These are phyloP conservation scores for Drosophila sp. DNA, from an alignment of 1,140 invertebrate species.

Conservation along the genomic window DNA sequence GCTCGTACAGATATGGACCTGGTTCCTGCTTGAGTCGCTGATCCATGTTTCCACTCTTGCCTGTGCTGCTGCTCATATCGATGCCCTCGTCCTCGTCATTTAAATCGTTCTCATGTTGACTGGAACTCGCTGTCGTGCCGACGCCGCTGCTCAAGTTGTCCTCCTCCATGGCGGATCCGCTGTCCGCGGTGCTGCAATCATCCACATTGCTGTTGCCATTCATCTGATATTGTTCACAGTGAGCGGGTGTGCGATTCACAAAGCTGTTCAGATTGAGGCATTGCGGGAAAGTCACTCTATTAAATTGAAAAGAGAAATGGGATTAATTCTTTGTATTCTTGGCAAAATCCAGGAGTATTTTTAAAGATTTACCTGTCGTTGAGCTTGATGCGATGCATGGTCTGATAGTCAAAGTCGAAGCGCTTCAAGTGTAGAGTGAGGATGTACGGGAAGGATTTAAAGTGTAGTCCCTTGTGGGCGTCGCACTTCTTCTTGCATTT, in stretches of 20 bases:
- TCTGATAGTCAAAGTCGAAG: constrained; percentile 96
- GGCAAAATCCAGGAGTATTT: too few species aligned
- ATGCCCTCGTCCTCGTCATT: constrained; percentile 88
- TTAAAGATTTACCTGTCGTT: constrained; percentile 91
- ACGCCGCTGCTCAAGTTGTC: constrained; percentile 86
- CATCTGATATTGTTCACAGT: constrained; percentile 57
- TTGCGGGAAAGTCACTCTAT: constrained; percentile 93
- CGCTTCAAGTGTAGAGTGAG: constrained; percentile 95
- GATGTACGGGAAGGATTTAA: constrained; percentile 94
- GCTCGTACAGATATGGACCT: constrained; percentile 93
- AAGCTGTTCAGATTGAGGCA: constrained; percentile 93
- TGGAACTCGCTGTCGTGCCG: constrained; percentile 78
- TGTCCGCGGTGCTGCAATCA: constrained; percentile 90
- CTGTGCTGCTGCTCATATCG: constrained; percentile 87
- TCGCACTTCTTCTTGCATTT: constrained; percentile 95
- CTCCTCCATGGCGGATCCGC: constrained; percentile 88
- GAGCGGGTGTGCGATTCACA: constrained; percentile 57
- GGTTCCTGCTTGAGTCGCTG: constrained; percentile 74
- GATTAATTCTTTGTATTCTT: background rate
- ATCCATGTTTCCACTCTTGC: constrained; percentile 58
- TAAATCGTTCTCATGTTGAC: constrained; percentile 79
- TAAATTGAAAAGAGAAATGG: background rate
- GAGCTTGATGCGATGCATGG: constrained; percentile 94
- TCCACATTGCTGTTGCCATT: constrained; percentile 84
- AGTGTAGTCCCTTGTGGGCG: constrained; percentile 96